Evolutionary conservation across 2,888 invertebrate genomes (phyloP), one percentile per base, ranked within the genome.

Genomic region (Drosophila testacea): DNA sequence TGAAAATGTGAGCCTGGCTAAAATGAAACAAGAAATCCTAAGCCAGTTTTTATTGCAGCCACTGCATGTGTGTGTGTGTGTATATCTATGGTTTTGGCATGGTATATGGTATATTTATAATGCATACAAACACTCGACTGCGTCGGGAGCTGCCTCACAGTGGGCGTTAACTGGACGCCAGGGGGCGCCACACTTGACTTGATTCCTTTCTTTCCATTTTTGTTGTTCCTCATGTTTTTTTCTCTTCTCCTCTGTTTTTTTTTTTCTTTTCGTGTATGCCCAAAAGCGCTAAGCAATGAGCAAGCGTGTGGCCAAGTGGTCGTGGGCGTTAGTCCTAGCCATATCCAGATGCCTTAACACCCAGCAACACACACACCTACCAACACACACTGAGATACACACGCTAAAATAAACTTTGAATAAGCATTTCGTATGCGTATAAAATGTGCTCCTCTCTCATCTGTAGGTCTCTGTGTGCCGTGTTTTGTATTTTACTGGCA

Each of bases 371-470:
- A 5, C 50, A 41, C 11, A n/a, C n/a, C n/a, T n/a, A n/a, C 16
- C 16, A 16, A 66, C 61, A 67, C 51, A 48, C 50, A 22, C 42
- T 46, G 48, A 50, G 54, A 55, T 41, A 56, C 32, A 54, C 57
- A 76, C 66, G 77, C 77, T 65, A 69, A 82, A 80, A 89, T 88
- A 83, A 84, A 80, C 86, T 86, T 88, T 88, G 88, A 88, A 81
- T 83, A 90, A 88, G 78, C 83, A 89, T 88, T 88, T 82, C 70
- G 73, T 77, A 80, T 73, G 78, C 70, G 77, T 72, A 74, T 68
- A 75, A 84, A 77, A 68, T 71, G 77, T 64, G 50, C 48, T 48
- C 16, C 52, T 38, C 62, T 32, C 55, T 22, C 22, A 22, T 22
- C 22, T 32, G 63, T 62, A 11, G 66, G 72, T 69, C 62, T 6